Evolutionary conservation across 1,140 invertebrate genomes (phyloP).

Genomic region (Pogonomyrmex californicus): DNA sequence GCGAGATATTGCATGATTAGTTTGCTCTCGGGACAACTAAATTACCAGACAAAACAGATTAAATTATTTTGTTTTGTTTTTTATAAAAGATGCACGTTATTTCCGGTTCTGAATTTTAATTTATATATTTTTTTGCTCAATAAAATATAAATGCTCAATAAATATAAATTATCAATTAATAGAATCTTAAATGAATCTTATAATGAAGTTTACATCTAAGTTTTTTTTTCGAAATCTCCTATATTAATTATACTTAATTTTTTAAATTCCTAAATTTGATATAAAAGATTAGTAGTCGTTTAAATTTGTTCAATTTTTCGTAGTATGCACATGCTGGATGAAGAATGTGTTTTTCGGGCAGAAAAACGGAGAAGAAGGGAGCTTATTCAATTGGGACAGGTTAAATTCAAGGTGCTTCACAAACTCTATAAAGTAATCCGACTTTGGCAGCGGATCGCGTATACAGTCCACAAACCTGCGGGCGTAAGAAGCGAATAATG

Average conservation of each 20-base stretch:
- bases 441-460: conserved; percentile 70
- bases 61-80: not conserved
- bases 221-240: not conserved
- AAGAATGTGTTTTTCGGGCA: conserved; percentile 23
- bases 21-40: not conserved
- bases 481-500: conserved; percentile 80
- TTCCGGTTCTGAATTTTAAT: too few relatives aligned
- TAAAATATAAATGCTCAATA: not conserved
- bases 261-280: not conserved
- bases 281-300: conserved; percentile 21
- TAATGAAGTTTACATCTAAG: not conserved
- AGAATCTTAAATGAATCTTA: too few relatives aligned
- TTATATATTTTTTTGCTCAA: not conserved
- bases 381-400: conserved; percentile 56
- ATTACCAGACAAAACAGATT: not conserved
- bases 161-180: too few relatives aligned
- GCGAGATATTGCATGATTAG: not conserved
- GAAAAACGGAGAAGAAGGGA: conserved; percentile 39
- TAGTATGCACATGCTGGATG: not conserved
- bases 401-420: conserved; percentile 70
- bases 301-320: conserved; percentile 22
- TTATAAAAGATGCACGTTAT: not conserved
- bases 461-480: conserved; percentile 63
- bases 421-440: conserved; percentile 78
- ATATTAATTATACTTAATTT: not conserved